Evolutionary conservation across 2,113 vertebrate genomes (phyloP).

Genomic region (Colinus virginianus): DNA sequence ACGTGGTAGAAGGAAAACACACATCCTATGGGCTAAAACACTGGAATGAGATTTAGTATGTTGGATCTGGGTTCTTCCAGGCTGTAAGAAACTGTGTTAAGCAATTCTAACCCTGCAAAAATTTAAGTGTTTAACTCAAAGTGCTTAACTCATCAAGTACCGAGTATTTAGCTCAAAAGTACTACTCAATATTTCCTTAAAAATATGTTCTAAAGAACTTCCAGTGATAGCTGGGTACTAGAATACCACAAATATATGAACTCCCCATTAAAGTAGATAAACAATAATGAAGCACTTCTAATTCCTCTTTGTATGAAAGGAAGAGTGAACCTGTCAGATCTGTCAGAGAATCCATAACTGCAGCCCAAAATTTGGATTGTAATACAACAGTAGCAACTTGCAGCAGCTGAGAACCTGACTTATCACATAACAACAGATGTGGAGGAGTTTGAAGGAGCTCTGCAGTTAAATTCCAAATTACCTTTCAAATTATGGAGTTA

Average conservation of each 20-base stretch:
- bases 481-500: background rate
- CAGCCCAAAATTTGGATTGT: fast-evolving
- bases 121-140: no score
- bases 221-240: background rate
- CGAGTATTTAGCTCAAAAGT: background rate
- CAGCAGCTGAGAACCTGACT: background rate
- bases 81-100: background rate
- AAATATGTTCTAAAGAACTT: background rate
- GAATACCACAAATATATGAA: no score
- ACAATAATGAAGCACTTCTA: background rate
- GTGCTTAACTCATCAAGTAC: no score
- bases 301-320: background rate
- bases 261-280: background rate
- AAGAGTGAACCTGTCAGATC: background rate
- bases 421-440: background rate
- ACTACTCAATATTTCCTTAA: background rate
- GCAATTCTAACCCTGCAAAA: background rate
- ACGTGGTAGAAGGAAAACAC: background rate
- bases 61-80: background rate
- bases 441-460: background rate
- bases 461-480: background rate
- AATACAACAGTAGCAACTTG: background rate
- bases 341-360: background rate
- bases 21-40: background rate
- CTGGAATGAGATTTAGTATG: background rate